A percentile compares a stretch with the other conserved stretches of the same genome.
Conservation (phyloP, 2,113 vertebrate species). For the Ahaetulla prasina region DNA sequence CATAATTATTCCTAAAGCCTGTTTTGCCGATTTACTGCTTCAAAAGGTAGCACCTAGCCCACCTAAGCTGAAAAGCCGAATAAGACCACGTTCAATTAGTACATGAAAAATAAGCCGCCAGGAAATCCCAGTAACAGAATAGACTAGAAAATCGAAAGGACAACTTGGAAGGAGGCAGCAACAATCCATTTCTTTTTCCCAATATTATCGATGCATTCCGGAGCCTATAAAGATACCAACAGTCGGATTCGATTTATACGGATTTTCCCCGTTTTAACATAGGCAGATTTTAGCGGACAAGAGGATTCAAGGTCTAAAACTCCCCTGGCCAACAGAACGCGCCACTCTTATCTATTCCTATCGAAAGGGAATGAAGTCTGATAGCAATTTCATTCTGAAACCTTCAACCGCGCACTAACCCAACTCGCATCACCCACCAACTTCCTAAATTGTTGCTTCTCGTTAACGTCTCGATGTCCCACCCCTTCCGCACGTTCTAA, state of each 20-base stretch:
- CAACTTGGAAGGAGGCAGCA: not conserved
- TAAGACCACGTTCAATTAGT: not conserved
- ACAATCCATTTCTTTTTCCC: not conserved
- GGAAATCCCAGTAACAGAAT: not conserved
- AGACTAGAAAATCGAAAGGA: not conserved
- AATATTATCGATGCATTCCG: not conserved
- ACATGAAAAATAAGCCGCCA: not conserved
- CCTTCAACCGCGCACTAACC: not conserved
- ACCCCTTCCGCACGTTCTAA: not conserved
- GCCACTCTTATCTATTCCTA: not conserved
- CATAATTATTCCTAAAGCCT: not conserved
- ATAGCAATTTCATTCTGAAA: not conserved
- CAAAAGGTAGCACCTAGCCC: not conserved
- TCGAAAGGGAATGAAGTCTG: not conserved
- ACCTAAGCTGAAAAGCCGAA: not conserved
- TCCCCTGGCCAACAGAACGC: not conserved
- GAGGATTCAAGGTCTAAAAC: not conserved
- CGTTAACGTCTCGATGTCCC: fast-evolving
- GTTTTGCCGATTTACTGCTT: not conserved
- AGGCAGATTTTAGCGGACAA: not conserved
- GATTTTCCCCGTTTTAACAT: not conserved
- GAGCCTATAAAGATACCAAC: not conserved
- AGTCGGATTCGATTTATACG: not conserved
- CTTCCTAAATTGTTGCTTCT: fast-evolving
- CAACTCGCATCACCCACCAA: not conserved